Base-by-base conservation (phyloP, 2,113 vertebrate genomes). In the Aix galericulata region DNA sequence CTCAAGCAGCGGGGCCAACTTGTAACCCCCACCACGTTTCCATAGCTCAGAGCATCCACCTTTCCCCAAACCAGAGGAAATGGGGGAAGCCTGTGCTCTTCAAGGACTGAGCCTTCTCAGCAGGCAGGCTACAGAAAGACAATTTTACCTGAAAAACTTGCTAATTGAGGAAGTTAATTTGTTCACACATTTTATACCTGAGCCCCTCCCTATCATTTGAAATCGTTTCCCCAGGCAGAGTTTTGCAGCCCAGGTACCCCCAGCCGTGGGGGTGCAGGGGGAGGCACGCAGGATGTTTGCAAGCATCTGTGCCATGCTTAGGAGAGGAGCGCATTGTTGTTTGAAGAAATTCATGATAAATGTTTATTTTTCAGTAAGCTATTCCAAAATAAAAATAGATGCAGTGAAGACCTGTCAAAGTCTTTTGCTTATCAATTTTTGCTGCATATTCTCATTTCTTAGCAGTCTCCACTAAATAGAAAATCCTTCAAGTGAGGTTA, bases 401-500 rank as follows among this genome's bases (percentile, higher is more conserved):
- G 81, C 77, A 72, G 36, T 42, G 60, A 69, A 38, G 82, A 55
- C 60, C 87, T 67, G 78, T 60, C 94, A 94, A 46, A 84, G 84
- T 7, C 69, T 81, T 81, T 82, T 40, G 78, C 74, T 77, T 78
- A 84, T 42, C 84, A 89, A 75, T 82, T 87, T 36, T 84, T 77
- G 63, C 60, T 55, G 42, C n/a, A 81, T 84, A 94, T 91, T 89
- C 82, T 76, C 78, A 60, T 89, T 94, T 85, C 84, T 94, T 32
- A 72, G 85, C 84, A 56, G 91, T 46, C 89, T 72, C 53, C 66
- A 50, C 48, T 38, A 52, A 79, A 95, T 2, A 91, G 78, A 91
- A 93, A 89, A 96, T 32, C 87, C 82, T 88, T 73, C 74, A 67
- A 89, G 82, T 85, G 89, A 82, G 62, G 84, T 91, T 85, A 87